phyloP scores from a whole-genome alignment of 2,797 vertebrate genomes.

The Loris lydekkerianus region DNA sequence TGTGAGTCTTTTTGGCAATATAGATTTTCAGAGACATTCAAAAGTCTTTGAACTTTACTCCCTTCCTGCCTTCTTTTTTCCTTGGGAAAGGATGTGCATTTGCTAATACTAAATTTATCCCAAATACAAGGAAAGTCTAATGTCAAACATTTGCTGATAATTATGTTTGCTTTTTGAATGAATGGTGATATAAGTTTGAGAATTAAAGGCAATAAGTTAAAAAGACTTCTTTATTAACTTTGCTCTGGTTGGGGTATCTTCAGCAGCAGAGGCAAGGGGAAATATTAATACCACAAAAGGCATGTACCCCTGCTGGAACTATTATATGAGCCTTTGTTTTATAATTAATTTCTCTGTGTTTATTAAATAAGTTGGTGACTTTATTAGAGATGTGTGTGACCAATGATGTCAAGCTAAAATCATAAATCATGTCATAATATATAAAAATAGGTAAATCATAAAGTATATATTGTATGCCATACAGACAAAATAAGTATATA shows the following conservation, averaged over 20 bases:
- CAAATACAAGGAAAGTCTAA: neutral
- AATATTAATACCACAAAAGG: neutral
- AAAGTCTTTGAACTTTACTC: neutral
- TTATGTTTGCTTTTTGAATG: neutral
- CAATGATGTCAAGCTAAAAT: neutral
- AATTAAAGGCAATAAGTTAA: neutral
- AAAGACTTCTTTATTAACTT: neutral
- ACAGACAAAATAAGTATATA: neutral
- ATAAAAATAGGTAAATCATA: conserved; percentile 17
- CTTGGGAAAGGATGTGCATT: neutral
- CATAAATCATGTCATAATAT: neutral
- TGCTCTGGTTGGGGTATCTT: neutral
- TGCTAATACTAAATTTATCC: neutral
- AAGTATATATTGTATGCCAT: neutral
- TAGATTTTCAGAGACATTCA: neutral
- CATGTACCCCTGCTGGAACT: neutral
- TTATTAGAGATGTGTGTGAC: neutral
- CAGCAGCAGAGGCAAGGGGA: neutral
- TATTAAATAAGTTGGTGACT: conserved; percentile 16
- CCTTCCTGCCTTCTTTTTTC: neutral
- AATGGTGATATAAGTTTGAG: neutral
- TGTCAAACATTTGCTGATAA: neutral
- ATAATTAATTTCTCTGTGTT: neutral
- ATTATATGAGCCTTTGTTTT: neutral
- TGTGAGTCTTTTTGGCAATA: neutral